Evolutionary conservation across 2,888 invertebrate genomes (phyloP).

Genomic region (Timema cristinae): DNA sequence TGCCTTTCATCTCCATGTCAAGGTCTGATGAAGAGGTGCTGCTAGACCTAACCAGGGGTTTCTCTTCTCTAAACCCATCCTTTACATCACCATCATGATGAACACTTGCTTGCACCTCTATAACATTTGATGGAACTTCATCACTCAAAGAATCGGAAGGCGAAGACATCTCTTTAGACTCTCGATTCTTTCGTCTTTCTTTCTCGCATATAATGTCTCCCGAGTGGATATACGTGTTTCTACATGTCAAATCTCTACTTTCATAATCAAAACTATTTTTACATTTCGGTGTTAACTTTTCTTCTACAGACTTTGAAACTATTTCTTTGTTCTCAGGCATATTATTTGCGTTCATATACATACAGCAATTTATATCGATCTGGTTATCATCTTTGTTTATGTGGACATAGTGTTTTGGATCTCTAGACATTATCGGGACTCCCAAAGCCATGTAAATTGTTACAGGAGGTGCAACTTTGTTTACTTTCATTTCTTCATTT

Average conservation of each 20-base stretch:
- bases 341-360: too few relatives aligned
- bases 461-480: neutral
- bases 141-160: slow-evolving; percentile 1
- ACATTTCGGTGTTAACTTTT: too few relatives aligned
- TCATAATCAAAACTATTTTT: too few relatives aligned
- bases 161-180: slow-evolving; percentile 10
- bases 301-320: too few relatives aligned
- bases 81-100: slow-evolving; percentile 9
- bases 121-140: neutral
- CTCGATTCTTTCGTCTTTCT: neutral
- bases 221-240: neutral
- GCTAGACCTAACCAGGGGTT: neutral
- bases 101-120: slow-evolving; percentile 8
- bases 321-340: too few relatives aligned
- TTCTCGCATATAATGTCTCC: neutral
- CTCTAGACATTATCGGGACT: too few relatives aligned
- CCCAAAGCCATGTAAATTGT: neutral
- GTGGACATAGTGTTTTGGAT: too few relatives aligned
- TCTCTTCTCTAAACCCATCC: neutral
- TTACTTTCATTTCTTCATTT: neutral
- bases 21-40: neutral
- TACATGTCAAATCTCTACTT: too few relatives aligned
- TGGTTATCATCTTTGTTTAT: too few relatives aligned
- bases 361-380: too few relatives aligned
- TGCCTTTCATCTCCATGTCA: neutral